A percentile compares a stretch with the other conserved stretches of the same genome.
Conservation (phyloP, 2,888 invertebrate genomes). For the Parnassius apollo region DNA sequence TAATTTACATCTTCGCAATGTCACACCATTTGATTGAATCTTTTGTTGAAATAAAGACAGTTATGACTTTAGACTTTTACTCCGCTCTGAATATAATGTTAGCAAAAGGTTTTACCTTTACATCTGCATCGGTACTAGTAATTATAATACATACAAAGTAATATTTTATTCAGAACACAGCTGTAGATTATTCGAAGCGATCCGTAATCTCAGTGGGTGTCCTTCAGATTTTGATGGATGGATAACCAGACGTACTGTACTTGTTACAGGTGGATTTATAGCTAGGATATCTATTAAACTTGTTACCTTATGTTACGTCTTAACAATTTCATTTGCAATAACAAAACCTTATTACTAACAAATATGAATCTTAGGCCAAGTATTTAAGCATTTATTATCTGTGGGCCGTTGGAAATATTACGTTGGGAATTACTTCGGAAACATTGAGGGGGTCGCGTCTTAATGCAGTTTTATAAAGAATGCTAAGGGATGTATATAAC, state of each 20-base stretch:
- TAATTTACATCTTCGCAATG: no score
- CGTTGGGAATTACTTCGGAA: conserved; percentile 1
- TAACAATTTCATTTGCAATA: conserved; percentile 28
- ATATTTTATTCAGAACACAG: conserved; percentile 21
- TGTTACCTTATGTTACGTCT: conserved; percentile 38
- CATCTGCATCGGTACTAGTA: no score
- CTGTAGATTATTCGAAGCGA: conserved; percentile 17
- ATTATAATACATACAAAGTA: background rate
- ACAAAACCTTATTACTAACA: background rate
- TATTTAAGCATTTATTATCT: background rate
- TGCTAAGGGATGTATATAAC: conserved; percentile 6
- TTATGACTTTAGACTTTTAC: no score
- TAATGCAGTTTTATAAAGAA: conserved; percentile 13
- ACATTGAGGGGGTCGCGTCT: conserved; percentile 12
- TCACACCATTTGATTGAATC: no score
- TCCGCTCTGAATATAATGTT: no score
- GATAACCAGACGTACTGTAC: conserved; percentile 30
- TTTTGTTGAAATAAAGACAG: no score
- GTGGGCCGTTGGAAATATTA: background rate
- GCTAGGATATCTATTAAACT: conserved; percentile 42
- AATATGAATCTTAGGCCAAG: background rate
- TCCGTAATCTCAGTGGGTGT: conserved; percentile 42
- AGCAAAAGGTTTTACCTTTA: no score
- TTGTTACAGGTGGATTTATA: conserved; percentile 32
- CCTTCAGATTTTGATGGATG: conserved; percentile 40